Conservation (phyloP, 2,888 invertebrate genomes). For the Aelia acuminata region DNA sequence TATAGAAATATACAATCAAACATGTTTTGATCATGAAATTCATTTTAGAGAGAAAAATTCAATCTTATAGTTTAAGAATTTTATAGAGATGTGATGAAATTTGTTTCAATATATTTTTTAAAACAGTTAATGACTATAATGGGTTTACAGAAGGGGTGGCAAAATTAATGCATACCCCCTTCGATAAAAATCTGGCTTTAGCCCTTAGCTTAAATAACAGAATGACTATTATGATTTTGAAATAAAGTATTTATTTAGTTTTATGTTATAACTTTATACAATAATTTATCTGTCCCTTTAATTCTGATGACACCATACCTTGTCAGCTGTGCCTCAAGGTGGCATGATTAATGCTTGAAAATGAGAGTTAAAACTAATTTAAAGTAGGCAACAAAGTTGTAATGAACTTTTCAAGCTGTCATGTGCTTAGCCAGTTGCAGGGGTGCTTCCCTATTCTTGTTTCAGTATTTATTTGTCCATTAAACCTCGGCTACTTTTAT, state of each 20-base stretch:
- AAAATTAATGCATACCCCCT: too few relatives aligned
- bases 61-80: too few relatives aligned
- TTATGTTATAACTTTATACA: not conserved
- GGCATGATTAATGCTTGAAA: slow-evolving; percentile 37
- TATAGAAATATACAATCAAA: too few relatives aligned
- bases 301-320: not conserved
- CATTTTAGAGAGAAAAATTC: too few relatives aligned
- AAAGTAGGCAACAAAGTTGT: slow-evolving; percentile 26
- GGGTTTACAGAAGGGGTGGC: too few relatives aligned
- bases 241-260: not conserved
- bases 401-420: slow-evolving; percentile 28
- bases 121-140: too few relatives aligned
- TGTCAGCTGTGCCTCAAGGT: slow-evolving; percentile 5
- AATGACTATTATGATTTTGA: too few relatives aligned
- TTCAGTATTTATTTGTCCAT: not conserved
- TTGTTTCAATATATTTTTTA: too few relatives aligned
- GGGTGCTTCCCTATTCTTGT: not conserved
- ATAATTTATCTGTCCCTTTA: not conserved
- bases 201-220: too few relatives aligned
- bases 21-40: too few relatives aligned
- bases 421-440: slow-evolving; percentile 10
- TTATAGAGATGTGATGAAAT: too few relatives aligned
- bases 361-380: slow-evolving; percentile 35
- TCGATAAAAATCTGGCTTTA: too few relatives aligned
- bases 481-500: not conserved